Percentiles rank a stretch among this genome's conserved stretches.
Evolutionary conservation across 2,797 vertebrate species (phyloP).

Genomic region (Enoplosus armatus): DNA sequence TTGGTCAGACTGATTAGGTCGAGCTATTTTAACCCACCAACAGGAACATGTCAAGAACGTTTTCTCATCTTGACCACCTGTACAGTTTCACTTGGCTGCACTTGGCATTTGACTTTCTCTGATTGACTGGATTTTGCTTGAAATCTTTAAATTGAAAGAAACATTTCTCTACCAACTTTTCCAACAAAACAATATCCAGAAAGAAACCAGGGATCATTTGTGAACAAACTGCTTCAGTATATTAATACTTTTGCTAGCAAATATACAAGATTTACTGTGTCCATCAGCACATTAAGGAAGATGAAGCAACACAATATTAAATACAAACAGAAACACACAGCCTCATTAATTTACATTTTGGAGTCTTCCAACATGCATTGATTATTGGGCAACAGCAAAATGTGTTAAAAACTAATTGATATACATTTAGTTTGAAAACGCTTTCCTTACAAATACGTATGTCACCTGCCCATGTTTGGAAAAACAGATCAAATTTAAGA

Average conservation of each 20-base stretch:
- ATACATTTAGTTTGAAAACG: not conserved
- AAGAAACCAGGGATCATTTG: not conserved
- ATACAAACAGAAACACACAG: not conserved
- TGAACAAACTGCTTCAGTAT: not conserved
- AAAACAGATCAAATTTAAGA: not conserved
- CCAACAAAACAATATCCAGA: not conserved
- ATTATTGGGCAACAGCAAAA: not conserved
- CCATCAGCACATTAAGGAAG: not conserved
- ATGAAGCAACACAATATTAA: not conserved
- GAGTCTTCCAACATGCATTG: not conserved
- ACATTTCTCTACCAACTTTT: not conserved
- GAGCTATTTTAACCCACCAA: slow-evolving; percentile 2
- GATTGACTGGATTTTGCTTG: not conserved
- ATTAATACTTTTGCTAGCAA: not conserved
- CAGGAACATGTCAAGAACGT: not conserved
- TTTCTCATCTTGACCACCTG: slow-evolving; percentile 6
- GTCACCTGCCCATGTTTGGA: too few relatives aligned
- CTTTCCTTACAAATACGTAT: not conserved
- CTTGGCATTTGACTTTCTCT: slow-evolving; percentile 6
- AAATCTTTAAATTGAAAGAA: not conserved
- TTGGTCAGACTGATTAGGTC: slow-evolving; percentile 11
- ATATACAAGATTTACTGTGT: not conserved
- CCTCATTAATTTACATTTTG: not conserved
- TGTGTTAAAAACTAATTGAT: not conserved
- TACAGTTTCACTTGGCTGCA: not conserved